phyloP scores from a whole-genome alignment of 92 coral and sea anemone species.

The Phenganax subtilis region DNA sequence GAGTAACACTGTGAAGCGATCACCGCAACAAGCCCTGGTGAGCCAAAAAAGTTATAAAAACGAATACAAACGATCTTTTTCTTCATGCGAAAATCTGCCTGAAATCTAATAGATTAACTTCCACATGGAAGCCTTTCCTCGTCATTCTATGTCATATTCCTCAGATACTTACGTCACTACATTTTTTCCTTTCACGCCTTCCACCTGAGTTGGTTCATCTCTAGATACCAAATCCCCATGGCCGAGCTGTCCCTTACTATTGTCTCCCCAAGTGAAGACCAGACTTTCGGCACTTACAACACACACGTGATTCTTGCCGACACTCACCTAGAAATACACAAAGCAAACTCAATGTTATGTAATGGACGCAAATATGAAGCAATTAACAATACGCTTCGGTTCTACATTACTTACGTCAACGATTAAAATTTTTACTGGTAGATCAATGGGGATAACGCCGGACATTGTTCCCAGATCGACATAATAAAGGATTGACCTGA shows the following conservation, averaged over 20 bases:
- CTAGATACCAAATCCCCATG: conserved; percentile 73
- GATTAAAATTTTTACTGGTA: conserved; percentile 74
- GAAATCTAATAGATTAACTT: not conserved
- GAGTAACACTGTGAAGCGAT: conserved; percentile 80
- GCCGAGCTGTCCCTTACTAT: conserved; percentile 91
- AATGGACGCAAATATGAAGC: not conserved
- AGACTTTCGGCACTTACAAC: conserved; percentile 84
- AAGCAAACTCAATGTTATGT: not conserved
- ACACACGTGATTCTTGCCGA: conserved; percentile 88
- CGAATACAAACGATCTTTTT: too few relatives aligned
- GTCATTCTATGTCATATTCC: not conserved
- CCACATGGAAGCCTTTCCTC: not conserved
- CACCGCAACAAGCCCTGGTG: conserved; percentile 84
- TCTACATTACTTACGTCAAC: conserved; percentile 60
- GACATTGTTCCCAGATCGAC: conserved; percentile 76
- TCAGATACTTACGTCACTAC: conserved; percentile 62
- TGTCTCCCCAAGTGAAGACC: conserved; percentile 91
- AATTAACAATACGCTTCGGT: not conserved
- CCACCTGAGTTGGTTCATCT: conserved; percentile 76
- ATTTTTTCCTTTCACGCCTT: conserved; percentile 75
- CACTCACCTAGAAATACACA: conserved; percentile 67
- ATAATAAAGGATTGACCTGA: conserved; percentile 82
- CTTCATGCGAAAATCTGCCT: not conserved
- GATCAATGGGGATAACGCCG: conserved; percentile 77
- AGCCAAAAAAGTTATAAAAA: not conserved